Evolutionary conservation across 2,113 vertebrate species (phyloP).

Genomic region (Scatophagus argus): DNA sequence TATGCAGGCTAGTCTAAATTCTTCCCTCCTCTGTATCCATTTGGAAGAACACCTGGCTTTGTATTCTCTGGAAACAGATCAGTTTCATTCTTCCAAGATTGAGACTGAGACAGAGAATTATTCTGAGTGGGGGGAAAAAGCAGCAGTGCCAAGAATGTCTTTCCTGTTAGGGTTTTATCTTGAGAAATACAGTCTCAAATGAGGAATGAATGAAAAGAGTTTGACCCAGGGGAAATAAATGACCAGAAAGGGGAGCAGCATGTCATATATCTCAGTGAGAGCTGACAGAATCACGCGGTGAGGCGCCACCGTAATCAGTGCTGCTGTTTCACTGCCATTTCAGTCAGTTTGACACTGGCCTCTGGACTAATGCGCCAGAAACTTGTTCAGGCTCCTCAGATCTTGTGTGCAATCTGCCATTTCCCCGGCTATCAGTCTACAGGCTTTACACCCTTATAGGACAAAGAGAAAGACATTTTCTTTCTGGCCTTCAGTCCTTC

Average conservation of each 20-base stretch:
- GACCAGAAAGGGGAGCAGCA: constrained; percentile 12
- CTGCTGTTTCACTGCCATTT: constrained; percentile 37
- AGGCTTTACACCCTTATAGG: constrained; percentile 3
- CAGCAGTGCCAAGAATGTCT: neutral
- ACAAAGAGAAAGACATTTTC: constrained; percentile 14
- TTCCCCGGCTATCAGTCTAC: constrained; percentile 16
- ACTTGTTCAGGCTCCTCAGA: constrained; percentile 18
- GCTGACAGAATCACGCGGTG: constrained; percentile 22
- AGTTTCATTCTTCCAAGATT: neutral
- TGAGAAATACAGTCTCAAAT: constrained; percentile 24
- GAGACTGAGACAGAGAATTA: neutral
- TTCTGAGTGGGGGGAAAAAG: neutral
- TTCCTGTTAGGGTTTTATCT: neutral
- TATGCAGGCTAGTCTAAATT: constrained; percentile 6
- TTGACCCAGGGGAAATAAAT: constrained; percentile 45
- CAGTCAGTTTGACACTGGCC: constrained; percentile 35
- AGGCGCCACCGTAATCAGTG: constrained; percentile 50
- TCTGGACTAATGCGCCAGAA: constrained; percentile 10
- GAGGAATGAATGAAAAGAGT: constrained; percentile 18
- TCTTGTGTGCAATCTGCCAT: neutral
- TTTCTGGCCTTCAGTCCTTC: neutral
- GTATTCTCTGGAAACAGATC: constrained; percentile 7
- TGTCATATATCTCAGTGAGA: constrained; percentile 33
- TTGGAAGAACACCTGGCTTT: constrained; percentile 25
- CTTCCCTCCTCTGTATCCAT: neutral